These are phyloP conservation scores for Epinotia demarniana DNA, from an alignment of 2,888 invertebrate genomes.

Conservation along the genomic window DNA sequence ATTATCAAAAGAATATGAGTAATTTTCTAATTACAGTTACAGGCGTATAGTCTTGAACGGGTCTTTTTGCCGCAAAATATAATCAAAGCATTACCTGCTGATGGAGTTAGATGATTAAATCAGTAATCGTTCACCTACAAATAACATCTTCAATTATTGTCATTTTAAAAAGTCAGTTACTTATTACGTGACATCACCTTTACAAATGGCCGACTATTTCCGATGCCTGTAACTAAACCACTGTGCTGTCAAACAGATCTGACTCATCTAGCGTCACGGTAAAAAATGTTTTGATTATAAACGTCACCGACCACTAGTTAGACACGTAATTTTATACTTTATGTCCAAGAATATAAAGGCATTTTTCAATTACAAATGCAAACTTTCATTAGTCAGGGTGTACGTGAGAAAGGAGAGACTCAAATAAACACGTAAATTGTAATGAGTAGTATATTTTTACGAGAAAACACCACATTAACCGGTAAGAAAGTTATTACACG, in stretches of 20 bases:
- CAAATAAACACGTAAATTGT: neutral
- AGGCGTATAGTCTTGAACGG: too few relatives aligned
- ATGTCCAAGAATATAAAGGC: neutral
- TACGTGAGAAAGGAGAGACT: neutral
- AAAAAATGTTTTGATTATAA: neutral
- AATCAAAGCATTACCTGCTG: neutral
- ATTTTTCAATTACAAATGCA: neutral
- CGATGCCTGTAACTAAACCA: slow-evolving; percentile 7
- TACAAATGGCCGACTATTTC: slow-evolving; percentile 11
- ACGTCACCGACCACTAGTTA: neutral
- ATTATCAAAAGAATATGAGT: too few relatives aligned
- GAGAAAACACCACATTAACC: neutral
- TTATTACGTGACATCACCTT: slow-evolving; percentile 7
- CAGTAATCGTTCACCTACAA: neutral
- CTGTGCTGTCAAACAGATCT: slow-evolving; percentile 25
- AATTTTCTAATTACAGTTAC: too few relatives aligned
- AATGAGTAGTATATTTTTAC: neutral
- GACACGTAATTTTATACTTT: neutral
- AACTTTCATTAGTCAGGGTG: neutral
- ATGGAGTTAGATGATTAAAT: neutral
- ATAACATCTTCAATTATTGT: too few relatives aligned
- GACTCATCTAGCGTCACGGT: slow-evolving; percentile 11
- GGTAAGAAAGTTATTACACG: slow-evolving; percentile 1
- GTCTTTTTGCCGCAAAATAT: too few relatives aligned
- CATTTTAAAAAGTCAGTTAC: neutral